Conservation (phyloP, 2,888 invertebrate species). For the Drosophila pseudotalamancana region DNA sequence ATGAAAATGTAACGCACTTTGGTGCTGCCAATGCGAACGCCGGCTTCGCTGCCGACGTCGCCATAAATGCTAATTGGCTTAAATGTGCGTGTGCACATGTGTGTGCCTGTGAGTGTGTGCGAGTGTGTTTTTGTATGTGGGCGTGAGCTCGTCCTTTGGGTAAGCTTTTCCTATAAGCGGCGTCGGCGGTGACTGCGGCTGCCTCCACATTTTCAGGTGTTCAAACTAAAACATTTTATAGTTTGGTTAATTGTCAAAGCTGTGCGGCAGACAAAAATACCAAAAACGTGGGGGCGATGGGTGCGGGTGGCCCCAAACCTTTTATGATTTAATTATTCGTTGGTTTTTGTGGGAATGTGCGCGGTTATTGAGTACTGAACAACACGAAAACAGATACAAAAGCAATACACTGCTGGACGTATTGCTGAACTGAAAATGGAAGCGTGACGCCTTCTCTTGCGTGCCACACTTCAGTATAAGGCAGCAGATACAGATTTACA, state of each 20-base stretch:
- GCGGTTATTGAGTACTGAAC: conserved; percentile 44
- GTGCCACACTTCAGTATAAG: too few relatives aligned
- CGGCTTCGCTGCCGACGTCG: conserved; percentile 40
- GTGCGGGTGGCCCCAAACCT: conserved; percentile 45
- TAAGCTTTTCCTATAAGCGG: conserved; percentile 48
- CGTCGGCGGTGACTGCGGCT: conserved; percentile 27
- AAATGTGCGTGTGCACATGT: conserved; percentile 62
- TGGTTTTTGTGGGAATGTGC: conserved; percentile 65
- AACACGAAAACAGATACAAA: conserved; percentile 13
- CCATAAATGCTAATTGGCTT: conserved; percentile 81
- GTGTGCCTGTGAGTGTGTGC: conserved; percentile 19
- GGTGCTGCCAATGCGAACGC: conserved; percentile 41
- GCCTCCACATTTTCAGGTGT: conserved; percentile 61
- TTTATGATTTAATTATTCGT: conserved; percentile 78
- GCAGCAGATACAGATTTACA: too few relatives aligned
- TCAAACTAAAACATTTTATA: conserved; percentile 79
- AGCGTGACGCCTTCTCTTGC: background rate
- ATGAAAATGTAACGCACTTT: conserved; percentile 79
- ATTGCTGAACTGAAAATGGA: background rate
- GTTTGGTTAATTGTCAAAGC: conserved; percentile 78
- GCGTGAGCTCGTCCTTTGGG: conserved; percentile 46
- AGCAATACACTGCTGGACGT: background rate
- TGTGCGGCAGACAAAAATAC: conserved; percentile 36
- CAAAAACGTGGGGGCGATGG: background rate
- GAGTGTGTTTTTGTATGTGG: conserved; percentile 17